A percentile compares a stretch with the other conserved stretches of the same genome.
These are phyloP conservation scores for Aphyosemion australe DNA, from an alignment of 2,113 vertebrate species.

Conservation along the genomic window DNA sequence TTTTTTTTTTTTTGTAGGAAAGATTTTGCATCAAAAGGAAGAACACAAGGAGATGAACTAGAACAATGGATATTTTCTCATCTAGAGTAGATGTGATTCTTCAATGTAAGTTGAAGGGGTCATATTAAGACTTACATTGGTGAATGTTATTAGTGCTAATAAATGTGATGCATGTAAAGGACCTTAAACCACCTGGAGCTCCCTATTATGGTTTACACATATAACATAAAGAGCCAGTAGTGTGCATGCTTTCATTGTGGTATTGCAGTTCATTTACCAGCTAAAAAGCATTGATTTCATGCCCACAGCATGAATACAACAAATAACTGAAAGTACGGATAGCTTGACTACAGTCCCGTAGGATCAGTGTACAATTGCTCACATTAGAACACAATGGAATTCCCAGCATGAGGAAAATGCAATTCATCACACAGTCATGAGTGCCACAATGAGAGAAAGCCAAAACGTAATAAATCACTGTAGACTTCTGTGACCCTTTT, in stretches of 20 bases:
- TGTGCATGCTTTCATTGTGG: slow-evolving; percentile 30
- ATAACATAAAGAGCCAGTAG: slow-evolving; percentile 18
- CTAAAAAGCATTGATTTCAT: slow-evolving; percentile 38
- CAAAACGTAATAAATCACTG: slow-evolving; percentile 53
- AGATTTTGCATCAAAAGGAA: too few relatives aligned
- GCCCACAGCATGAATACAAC: slow-evolving; percentile 12
- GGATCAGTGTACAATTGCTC: slow-evolving; percentile 1
- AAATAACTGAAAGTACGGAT: slow-evolving; percentile 61
- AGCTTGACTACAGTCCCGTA: slow-evolving; percentile 45
- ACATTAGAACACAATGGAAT: slow-evolving; percentile 60
- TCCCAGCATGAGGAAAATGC: slow-evolving; percentile 48
- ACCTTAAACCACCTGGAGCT: slow-evolving; percentile 27
- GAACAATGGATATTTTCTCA: too few relatives aligned
- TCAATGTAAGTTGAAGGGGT: too few relatives aligned
- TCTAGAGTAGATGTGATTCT: too few relatives aligned
- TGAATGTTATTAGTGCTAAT: slow-evolving; percentile 16
- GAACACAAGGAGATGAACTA: too few relatives aligned
- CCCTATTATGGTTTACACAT: background rate
- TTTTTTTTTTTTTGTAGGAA: too few relatives aligned
- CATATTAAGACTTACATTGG: background rate
- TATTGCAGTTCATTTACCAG: slow-evolving; percentile 38
- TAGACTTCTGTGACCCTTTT: slow-evolving; percentile 39
- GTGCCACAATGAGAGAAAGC: slow-evolving; percentile 38
- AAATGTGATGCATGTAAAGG: slow-evolving; percentile 7
- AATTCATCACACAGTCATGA: slow-evolving; percentile 53